Conservation (phyloP, 92 coral and sea anemone species). For the Porites evermanni region DNA sequence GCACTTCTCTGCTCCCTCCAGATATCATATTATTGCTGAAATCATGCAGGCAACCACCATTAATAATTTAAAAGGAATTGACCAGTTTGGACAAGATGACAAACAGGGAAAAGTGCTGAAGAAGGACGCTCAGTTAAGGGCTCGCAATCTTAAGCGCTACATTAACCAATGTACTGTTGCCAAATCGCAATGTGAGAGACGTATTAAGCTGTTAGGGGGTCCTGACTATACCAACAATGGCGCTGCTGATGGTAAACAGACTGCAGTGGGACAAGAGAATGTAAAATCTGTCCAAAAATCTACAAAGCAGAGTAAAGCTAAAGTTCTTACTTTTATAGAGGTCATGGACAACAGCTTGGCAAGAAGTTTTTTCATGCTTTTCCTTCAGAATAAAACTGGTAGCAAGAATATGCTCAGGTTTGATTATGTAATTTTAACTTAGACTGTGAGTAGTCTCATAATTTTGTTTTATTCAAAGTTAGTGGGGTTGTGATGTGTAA, state of each 20-base stretch:
- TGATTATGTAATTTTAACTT: neutral
- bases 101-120: constrained; percentile 74
- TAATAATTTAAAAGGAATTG: constrained; percentile 92
- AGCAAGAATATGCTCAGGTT: constrained; percentile 95
- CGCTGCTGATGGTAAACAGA: constrained; percentile 57
- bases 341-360: constrained; percentile 98
- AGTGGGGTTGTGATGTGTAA: neutral
- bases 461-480: too few species aligned
- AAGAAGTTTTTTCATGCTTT: constrained; percentile 96
- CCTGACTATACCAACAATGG: constrained; percentile 88
- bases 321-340: constrained; percentile 84
- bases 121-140: constrained; percentile 90
- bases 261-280: constrained; percentile 55
- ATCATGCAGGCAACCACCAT: constrained; percentile 99
- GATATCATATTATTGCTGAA: constrained; percentile 97
- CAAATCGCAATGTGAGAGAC: constrained; percentile 93
- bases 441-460: neutral
- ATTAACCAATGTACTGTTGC: constrained; percentile 99
- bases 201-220: constrained; percentile 96
- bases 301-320: constrained; percentile 47
- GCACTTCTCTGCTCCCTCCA: neutral
- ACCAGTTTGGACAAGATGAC: constrained; percentile 73
- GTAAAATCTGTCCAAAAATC: constrained; percentile 54
- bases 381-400: constrained; percentile 86
- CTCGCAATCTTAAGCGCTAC: constrained; percentile 93